Evolutionary conservation across 2,113 vertebrate genomes (phyloP).

Genomic region (Malaclemys terrapin): DNA sequence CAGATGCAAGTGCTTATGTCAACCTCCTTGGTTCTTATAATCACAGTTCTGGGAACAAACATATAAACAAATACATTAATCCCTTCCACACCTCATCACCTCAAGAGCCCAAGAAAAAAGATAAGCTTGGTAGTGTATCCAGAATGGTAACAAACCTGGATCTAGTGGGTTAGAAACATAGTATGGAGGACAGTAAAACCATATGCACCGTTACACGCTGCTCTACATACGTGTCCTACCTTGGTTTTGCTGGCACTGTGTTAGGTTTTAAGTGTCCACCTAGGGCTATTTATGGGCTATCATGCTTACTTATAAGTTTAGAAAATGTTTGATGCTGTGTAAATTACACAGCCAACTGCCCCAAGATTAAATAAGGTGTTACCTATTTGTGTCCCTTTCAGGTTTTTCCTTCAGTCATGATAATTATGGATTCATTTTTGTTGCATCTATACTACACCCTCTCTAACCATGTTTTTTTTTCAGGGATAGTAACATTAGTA

Average conservation of each 20-base stretch:
- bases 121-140: neutral
- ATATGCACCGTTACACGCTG: rapidly evolving
- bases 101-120: neutral
- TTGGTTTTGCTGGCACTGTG: neutral
- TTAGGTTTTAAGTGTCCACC: neutral
- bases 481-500: conserved; percentile 30
- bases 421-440: neutral
- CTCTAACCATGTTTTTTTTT: conserved; percentile 48
- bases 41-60: neutral
- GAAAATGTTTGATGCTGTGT: neutral
- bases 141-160: rapidly evolving
- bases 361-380: neutral
- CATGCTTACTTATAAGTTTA: neutral
- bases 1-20: neutral
- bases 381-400: neutral
- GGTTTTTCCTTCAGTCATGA: neutral
- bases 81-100: neutral
- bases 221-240: neutral
- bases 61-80: neutral
- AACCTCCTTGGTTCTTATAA: rapidly evolving
- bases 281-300: neutral
- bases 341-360: neutral
- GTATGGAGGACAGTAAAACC: neutral
- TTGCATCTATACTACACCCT: neutral
- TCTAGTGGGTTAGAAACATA: neutral